These are phyloP conservation scores for Scaptodrosophila lebanonensis DNA, from an alignment of 1,140 invertebrate genomes.

Conservation along the genomic window DNA sequence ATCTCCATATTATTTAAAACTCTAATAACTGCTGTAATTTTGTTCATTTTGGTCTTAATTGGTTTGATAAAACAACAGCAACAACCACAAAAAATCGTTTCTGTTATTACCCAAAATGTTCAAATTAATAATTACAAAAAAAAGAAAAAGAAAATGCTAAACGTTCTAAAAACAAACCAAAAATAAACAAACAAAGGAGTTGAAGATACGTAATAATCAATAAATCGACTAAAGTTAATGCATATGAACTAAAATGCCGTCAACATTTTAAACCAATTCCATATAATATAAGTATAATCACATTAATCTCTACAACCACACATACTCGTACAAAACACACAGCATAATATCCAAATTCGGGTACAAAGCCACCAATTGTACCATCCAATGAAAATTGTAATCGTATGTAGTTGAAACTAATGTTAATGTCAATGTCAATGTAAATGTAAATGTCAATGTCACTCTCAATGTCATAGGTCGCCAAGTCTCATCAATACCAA, in stretches of 20 bases:
- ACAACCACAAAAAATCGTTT: constrained; percentile 13
- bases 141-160: constrained; percentile 34
- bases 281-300: too few species aligned
- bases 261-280: too few species aligned
- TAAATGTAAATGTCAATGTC: too few species aligned
- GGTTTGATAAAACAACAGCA: constrained; percentile 25
- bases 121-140: constrained; percentile 41
- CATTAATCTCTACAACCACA: constrained; percentile 31
- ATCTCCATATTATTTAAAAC: constrained; percentile 41
- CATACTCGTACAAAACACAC: constrained; percentile 3
- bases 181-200: constrained; percentile 4
- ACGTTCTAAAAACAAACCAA: constrained; percentile 3
- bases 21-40: constrained; percentile 66
- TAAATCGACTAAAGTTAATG: constrained; percentile 13
- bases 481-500: too few species aligned
- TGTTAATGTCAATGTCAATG: too few species aligned
- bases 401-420: constrained; percentile 55
- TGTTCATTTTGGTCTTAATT: constrained; percentile 75
- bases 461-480: too few species aligned
- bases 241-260: constrained; percentile 29
- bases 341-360: not conserved
- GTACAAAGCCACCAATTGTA: too few species aligned
- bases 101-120: constrained; percentile 57
- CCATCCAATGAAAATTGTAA: constrained; percentile 13
- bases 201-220: not conserved